Evolutionary conservation across 1,140 invertebrate genomes (phyloP), one percentile per base, ranked within the genome.

Genomic region (Matsumurasca onukii): DNA sequence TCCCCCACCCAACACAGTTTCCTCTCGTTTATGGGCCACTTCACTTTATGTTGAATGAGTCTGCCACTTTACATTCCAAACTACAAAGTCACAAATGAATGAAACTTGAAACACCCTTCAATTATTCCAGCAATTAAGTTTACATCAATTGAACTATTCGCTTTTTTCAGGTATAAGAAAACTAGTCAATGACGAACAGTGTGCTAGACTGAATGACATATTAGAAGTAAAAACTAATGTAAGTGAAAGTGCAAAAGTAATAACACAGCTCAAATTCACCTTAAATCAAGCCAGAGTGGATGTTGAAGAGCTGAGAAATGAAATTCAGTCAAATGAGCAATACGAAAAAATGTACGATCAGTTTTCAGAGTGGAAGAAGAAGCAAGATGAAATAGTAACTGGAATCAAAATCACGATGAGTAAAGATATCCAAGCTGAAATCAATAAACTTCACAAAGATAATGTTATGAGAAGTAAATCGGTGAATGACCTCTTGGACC

Each of bases 401-500:
- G 22, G 61, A 5, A 39, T 63, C 1, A 63, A 34, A 20, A 3
- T 34, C 17, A 34, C 30, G n/a, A 2, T 63, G 5, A 20, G 24
- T 34, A 63, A 34, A 34, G 49, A 67, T n/a, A 30, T 66, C 3
- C 20, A 59, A n/a, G 20, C 52, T 2, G 52, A 66, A 27, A 39
- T 70, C 3, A 59, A 70, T 27, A 62, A 48, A 24, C 25, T 70
- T 24, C 64, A 70, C 22, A 67, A 61, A 9, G 65, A 48, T 34
- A 29, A 51, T 25, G 70, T 72, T 0, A 78, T 78, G 57, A 76
- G 77, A 51, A 75, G 73, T 3, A 77, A 74, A 9, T 31, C 79
- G 25, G 77, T 79, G 61, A 77, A 75, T 12, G 78, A 79, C 55
- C 74, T 79, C 0, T 79, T 78, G 66, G 75, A 76, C 17, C 73